phyloP scores from a whole-genome alignment of 2,888 invertebrate species.

The Coremacera marginata region DNA sequence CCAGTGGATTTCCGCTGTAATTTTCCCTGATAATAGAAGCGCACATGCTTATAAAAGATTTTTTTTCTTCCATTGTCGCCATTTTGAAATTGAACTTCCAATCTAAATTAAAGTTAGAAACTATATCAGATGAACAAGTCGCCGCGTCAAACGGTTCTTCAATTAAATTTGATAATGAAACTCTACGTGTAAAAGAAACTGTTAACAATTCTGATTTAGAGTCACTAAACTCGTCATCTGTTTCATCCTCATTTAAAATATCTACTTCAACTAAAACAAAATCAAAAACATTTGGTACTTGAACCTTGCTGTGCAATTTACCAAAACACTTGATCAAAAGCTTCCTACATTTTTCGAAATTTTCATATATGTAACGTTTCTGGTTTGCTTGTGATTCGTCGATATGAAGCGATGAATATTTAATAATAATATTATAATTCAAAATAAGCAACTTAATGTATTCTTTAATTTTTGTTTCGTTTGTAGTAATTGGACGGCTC shows the following conservation, averaged over 20 bases:
- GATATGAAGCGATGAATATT: background rate
- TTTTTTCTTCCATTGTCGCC: constrained; percentile 33
- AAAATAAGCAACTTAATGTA: background rate
- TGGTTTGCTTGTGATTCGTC: background rate
- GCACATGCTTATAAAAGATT: constrained; percentile 26
- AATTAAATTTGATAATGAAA: background rate
- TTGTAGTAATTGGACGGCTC: too few relatives aligned
- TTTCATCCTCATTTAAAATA: background rate
- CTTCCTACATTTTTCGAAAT: constrained; percentile 3
- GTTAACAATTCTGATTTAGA: background rate
- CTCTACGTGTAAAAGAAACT: background rate
- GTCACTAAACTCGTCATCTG: too few relatives aligned
- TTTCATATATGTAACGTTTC: background rate
- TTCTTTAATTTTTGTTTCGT: background rate
- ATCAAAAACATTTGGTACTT: constrained; percentile 12
- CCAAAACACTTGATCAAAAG: constrained; percentile 19
- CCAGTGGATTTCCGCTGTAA: too few relatives aligned
- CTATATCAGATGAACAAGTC: background rate
- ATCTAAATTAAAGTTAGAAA: background rate
- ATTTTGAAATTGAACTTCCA: constrained; percentile 8
- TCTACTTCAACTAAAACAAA: constrained; percentile 1
- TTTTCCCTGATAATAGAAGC: too few relatives aligned
- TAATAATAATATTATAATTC: background rate
- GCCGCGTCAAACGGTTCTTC: background rate
- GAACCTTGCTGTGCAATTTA: constrained; percentile 9